Evolutionary conservation across 2,888 invertebrate genomes (phyloP), one percentile per base, ranked within the genome.

Genomic region (Tubulanus polymorphus): DNA sequence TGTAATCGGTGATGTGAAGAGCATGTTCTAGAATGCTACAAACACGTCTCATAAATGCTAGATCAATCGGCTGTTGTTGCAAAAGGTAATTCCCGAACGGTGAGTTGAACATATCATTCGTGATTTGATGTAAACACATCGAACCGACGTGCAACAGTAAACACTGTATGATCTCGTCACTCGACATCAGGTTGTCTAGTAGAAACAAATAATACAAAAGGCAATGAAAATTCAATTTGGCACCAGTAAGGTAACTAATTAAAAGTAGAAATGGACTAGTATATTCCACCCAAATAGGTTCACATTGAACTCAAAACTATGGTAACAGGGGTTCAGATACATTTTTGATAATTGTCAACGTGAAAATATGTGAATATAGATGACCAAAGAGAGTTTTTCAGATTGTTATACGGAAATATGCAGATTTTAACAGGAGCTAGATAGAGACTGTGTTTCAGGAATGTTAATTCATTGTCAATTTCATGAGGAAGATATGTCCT

Each of bases 101-200:
- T 46, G 66, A 65, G 61, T 68, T 66, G 50, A 71, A 55, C 15
- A 70, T 54, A 54, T 74, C 73, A 51, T 64, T 67, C 57, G 70
- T 69, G 46, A 76, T 63, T 58, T 75, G 72, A 57, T 78, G 78
- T 12, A 74, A 62, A 56, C 76, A 76, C 72, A 74, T 73, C 57
- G 71, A 71, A 25, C 75, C 74, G 0, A 76, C 73, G 61, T 76
- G 75, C 37, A 74, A 74, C 37, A 77, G 61, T 26, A 78, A 58
- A 6, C 63, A 59, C 18, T 66, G 62, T 15, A 74, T 67, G 23
- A 75, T 74, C 23, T 60, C 62, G 18, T 61, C 55, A 10, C 64
- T 56, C 2, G 63, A 48, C 23, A 62, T 48, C 18, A 55, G 57
- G 47, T 62, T 62, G 46, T 59, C 69, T 66, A 60, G 5, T 53